Percentiles rank a stretch among this genome's conserved stretches.
Evolutionary conservation across 2,113 vertebrate species (phyloP).

Genomic region (Periophthalmodon schlosseri): DNA sequence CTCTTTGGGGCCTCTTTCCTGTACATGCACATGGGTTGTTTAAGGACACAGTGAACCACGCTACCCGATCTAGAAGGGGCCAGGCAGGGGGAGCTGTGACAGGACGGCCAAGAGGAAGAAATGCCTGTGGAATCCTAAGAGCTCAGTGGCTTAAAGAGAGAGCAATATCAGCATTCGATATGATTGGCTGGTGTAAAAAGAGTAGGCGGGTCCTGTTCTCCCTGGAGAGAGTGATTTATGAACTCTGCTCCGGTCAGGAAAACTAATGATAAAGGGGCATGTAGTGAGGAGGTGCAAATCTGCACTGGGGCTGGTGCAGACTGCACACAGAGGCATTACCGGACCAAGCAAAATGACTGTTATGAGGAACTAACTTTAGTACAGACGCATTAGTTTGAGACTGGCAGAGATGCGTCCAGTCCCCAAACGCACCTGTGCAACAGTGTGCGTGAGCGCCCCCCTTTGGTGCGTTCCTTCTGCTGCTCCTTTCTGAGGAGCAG

Average conservation of each 20-base stretch:
- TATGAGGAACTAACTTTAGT: not conserved
- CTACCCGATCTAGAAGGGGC: conserved; percentile 79
- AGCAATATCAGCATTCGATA: conserved; percentile 22
- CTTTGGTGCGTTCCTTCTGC: conserved; percentile 53
- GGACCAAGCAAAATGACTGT: not conserved
- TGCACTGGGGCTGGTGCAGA: not conserved
- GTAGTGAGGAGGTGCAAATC: conserved; percentile 11
- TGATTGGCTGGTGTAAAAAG: conserved; percentile 58
- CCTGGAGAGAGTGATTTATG: conserved; percentile 55
- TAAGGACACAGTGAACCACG: conserved; percentile 82
- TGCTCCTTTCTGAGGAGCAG: conserved; percentile 67
- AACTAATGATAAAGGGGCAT: conserved; percentile 41
- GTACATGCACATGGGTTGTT: conserved; percentile 77
- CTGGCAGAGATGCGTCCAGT: conserved; percentile 27
- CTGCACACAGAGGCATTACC: not conserved
- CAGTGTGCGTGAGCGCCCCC: conserved; percentile 34
- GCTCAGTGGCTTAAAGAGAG: conserved; percentile 54
- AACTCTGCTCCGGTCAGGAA: conserved; percentile 24
- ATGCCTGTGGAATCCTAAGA: conserved; percentile 68
- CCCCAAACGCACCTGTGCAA: conserved; percentile 54
- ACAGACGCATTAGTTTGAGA: conserved; percentile 11
- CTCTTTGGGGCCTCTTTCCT: conserved; percentile 78
- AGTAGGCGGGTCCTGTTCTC: conserved; percentile 49
- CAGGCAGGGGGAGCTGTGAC: conserved; percentile 71
- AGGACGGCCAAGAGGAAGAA: conserved; percentile 70